phyloP scores from a whole-genome alignment of 2,113 vertebrate genomes.

The Saccopteryx leptura region DNA sequence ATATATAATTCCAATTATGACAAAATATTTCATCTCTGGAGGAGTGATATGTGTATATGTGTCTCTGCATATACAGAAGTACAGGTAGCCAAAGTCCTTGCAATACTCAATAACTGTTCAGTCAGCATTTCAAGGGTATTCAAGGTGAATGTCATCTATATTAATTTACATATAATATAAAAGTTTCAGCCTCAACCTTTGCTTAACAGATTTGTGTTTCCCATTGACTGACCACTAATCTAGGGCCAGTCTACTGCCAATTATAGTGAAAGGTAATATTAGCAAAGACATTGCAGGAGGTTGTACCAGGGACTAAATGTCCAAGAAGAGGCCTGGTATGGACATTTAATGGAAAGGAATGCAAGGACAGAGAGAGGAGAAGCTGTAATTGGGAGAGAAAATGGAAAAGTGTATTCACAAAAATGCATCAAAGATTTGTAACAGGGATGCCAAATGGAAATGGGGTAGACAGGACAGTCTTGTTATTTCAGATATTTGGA shows the following conservation, averaged over 20 bases:
- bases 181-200: conserved; percentile 58
- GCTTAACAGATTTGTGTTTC: conserved; percentile 23
- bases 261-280: not conserved
- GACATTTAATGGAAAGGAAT: not conserved
- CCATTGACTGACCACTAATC: not conserved
- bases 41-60: conserved; percentile 25
- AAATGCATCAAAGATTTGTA: not conserved
- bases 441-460: not conserved
- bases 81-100: conserved; percentile 44
- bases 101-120: conserved; percentile 61
- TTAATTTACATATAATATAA: conserved; percentile 46
- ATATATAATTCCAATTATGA: conserved; percentile 70
- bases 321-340: not conserved
- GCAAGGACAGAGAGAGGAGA: not conserved
- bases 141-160: conserved; percentile 55
- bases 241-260: not conserved
- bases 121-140: conserved; percentile 65
- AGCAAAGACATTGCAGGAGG: not conserved
- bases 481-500: conserved; percentile 10
- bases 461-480: not conserved
- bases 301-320: not conserved
- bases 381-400: not conserved
- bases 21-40: conserved; percentile 70
- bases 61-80: conserved; percentile 61
- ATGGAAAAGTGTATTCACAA: not conserved